Conservation (phyloP, 2,888 invertebrate species). For the Aricia artaxerxes region DNA sequence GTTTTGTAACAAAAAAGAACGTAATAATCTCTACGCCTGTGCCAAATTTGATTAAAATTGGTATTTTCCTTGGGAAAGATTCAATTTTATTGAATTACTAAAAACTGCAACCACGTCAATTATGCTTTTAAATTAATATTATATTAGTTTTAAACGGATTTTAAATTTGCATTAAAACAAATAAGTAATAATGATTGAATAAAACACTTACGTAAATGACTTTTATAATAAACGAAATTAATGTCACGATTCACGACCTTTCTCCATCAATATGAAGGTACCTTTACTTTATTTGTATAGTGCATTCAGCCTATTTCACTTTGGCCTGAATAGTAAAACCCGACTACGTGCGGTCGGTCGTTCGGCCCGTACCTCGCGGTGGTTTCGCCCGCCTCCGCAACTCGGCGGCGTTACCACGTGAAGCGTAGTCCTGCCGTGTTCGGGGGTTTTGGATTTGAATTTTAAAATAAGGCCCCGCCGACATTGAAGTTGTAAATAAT, state of each 20-base stretch:
- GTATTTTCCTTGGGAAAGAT: too few species aligned
- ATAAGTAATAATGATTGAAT: too few species aligned
- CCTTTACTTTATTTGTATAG: constrained; percentile 52
- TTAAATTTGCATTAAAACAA: too few species aligned
- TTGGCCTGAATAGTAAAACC: constrained; percentile 60
- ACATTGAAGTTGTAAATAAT: constrained; percentile 25
- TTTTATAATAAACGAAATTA: background rate
- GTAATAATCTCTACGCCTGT: too few species aligned
- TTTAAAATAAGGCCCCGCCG: constrained; percentile 64
- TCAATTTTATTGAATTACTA: too few species aligned
- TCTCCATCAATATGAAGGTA: constrained; percentile 16
- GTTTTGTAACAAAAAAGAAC: too few species aligned
- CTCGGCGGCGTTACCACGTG: constrained; percentile 59
- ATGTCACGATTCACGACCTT: background rate
- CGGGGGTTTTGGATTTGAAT: constrained; percentile 71
- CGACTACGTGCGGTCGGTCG: constrained; percentile 50
- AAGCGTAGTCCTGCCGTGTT: constrained; percentile 55
- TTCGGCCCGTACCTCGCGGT: constrained; percentile 54
- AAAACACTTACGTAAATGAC: too few species aligned
- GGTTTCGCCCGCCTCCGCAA: constrained; percentile 56
- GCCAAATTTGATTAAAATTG: too few species aligned
- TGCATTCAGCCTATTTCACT: constrained; percentile 52
- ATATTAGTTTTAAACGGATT: too few species aligned
- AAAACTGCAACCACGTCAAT: too few species aligned
- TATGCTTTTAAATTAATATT: too few species aligned